These are phyloP conservation scores for Pegoplata infirma DNA, from an alignment of 2,888 invertebrate genomes.

Conservation along the genomic window DNA sequence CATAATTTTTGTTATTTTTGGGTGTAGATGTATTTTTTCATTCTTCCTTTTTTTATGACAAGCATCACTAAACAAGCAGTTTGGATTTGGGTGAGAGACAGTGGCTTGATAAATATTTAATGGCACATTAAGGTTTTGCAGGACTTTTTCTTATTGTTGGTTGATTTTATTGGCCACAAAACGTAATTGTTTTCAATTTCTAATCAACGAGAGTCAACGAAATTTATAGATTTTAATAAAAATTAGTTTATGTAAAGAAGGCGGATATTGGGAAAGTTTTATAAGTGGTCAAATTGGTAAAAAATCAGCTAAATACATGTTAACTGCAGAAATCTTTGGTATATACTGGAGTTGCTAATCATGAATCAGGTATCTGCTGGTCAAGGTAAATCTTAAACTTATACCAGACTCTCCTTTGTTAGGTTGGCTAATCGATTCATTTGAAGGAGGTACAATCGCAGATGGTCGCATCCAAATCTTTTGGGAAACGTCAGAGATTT, in stretches of 20 bases:
- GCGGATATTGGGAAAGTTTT: too few relatives aligned
- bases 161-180: conserved; percentile 36
- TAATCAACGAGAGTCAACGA: conserved; percentile 26
- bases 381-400: too few relatives aligned
- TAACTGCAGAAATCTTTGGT: too few relatives aligned
- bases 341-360: too few relatives aligned
- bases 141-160: conserved; percentile 26
- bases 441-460: too few relatives aligned
- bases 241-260: neutral
- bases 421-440: too few relatives aligned
- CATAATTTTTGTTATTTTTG: conserved; percentile 29
- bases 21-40: conserved; percentile 6
- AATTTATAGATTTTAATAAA: conserved; percentile 2
- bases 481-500: too few relatives aligned
- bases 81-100: conserved; percentile 28
- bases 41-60: conserved; percentile 40
- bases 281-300: too few relatives aligned
- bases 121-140: conserved; percentile 50
- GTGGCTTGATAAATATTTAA: conserved; percentile 62
- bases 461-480: too few relatives aligned
- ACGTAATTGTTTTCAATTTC: conserved; percentile 41
- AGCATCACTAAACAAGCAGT: conserved; percentile 54
- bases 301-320: too few relatives aligned
- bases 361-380: too few relatives aligned
- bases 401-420: too few relatives aligned